Percentiles rank a stretch among this genome's conserved stretches.
phyloP scores from a whole-genome alignment of 2,888 invertebrate genomes.

The Harpalus rubripes region DNA sequence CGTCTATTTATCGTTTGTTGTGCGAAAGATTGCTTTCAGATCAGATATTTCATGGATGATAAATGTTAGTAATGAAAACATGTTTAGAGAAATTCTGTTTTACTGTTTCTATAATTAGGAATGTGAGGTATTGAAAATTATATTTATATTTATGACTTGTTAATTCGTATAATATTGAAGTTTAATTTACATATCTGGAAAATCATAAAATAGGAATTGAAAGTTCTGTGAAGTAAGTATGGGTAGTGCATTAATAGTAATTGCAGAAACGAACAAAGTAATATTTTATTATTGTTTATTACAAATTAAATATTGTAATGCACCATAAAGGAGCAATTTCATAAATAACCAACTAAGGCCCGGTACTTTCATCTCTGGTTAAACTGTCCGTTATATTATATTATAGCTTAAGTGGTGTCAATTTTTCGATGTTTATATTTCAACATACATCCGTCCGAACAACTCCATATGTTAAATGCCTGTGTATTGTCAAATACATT shows the following conservation, averaged over 20 bases:
- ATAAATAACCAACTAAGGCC: too few species aligned
- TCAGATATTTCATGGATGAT: not conserved
- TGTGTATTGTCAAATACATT: not conserved
- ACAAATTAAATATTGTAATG: too few species aligned
- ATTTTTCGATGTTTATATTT: too few species aligned
- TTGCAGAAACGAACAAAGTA: too few species aligned
- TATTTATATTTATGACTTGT: not conserved
- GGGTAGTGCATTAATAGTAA: not conserved
- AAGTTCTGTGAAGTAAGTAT: not conserved
- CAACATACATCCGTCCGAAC: too few species aligned
- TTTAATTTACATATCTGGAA: not conserved
- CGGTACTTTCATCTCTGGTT: too few species aligned
- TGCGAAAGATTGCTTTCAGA: constrained; percentile 1
- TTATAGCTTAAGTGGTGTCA: too few species aligned
- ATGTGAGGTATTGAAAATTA: not conserved
- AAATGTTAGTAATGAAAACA: not conserved
- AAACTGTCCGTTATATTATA: too few species aligned
- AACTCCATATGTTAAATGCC: not conserved
- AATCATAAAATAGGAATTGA: constrained; percentile 1
- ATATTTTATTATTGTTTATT: too few species aligned
- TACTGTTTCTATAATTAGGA: not conserved
- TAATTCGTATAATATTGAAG: not conserved
- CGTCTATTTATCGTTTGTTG: not conserved
- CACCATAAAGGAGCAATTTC: too few species aligned
- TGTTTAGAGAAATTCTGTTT: not conserved